These are phyloP conservation scores for Anas georgica DNA, from an alignment of 2,797 vertebrate genomes.

Conservation along the genomic window DNA sequence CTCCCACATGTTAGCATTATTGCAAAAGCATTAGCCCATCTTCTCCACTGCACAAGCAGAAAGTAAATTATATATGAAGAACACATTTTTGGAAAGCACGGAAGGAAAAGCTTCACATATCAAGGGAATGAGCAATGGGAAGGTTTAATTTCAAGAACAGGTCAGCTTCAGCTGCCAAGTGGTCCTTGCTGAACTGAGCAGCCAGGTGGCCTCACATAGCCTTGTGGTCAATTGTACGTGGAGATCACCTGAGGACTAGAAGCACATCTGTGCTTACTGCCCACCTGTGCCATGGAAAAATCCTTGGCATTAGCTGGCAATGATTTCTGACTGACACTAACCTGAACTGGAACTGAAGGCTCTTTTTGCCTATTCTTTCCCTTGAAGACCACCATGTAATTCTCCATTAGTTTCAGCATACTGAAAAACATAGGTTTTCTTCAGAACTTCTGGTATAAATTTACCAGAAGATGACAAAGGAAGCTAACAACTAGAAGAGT, in stretches of 20 bases:
- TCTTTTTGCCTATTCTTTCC: background rate
- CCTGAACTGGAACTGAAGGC: background rate
- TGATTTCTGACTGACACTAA: background rate
- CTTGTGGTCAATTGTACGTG: background rate
- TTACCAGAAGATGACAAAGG: background rate
- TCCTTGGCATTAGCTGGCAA: background rate
- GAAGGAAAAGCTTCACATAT: background rate
- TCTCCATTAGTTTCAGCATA: background rate
- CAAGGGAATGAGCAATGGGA: background rate
- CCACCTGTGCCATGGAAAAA: background rate
- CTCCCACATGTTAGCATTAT: fast-evolving
- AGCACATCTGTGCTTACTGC: background rate
- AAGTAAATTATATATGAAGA: background rate
- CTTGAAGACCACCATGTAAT: too few relatives aligned
- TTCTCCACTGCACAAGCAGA: background rate
- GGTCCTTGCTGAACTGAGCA: background rate
- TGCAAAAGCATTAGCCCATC: background rate
- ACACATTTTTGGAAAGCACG: background rate
- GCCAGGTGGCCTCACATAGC: background rate
- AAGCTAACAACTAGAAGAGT: background rate
- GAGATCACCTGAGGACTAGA: background rate
- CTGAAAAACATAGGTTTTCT: background rate
- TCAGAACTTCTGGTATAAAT: background rate
- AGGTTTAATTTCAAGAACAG: background rate
- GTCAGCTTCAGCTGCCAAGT: background rate